Base-by-base conservation (phyloP, 2,113 vertebrate species). In the Callorhinus ursinus region DNA sequence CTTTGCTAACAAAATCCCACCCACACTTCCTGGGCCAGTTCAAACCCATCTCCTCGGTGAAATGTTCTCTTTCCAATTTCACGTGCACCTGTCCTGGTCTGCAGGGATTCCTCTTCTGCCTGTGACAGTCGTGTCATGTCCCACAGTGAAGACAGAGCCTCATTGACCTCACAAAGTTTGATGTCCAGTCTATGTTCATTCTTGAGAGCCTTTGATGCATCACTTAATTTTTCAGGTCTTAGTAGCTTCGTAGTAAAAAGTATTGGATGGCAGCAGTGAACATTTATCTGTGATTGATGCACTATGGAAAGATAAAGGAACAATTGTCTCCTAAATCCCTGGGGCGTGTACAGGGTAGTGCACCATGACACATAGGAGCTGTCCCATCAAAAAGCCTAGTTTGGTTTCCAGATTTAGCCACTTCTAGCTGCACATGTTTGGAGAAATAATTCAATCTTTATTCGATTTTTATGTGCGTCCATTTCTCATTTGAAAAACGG, bases 301-400 rank as follows among this genome's bases (percentile, higher is more conserved):
- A 1, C 49, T 39, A 5, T 7, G 46, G 18, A 63, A 88, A 31
- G 0, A 12, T 1, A 59, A 57, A 28, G 14, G 55, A 18, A 4
- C 1, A 1, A 4, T 33, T 3, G 12, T 12, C 6, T 49, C 51
- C n/a, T 18, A 28, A n/a, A 28, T 1, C 2, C 33, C 55, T 24
- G 16, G 33, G 71, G 12, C 51, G 7, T 12, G 9, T 31, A 22
- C 2, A 31, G 11, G 3, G 4, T 2, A 7, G 1, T 46, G 1
- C 12, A 1, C 18, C 13, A 36, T 13, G 24, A 19, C 26, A 21
- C 2, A 18, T 2, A 4, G 13, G 71, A 42, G 5, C 46, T 7
- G 4, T 6, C 18, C 14, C 71, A 16, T 61, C 28, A 2, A 49
- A 26, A n/a, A 55, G 19, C 4, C 24, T 7, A 24, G 2, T 24